Evolutionary conservation across 2,888 invertebrate genomes (phyloP).

Genomic region (Ischnus inquisitorius): DNA sequence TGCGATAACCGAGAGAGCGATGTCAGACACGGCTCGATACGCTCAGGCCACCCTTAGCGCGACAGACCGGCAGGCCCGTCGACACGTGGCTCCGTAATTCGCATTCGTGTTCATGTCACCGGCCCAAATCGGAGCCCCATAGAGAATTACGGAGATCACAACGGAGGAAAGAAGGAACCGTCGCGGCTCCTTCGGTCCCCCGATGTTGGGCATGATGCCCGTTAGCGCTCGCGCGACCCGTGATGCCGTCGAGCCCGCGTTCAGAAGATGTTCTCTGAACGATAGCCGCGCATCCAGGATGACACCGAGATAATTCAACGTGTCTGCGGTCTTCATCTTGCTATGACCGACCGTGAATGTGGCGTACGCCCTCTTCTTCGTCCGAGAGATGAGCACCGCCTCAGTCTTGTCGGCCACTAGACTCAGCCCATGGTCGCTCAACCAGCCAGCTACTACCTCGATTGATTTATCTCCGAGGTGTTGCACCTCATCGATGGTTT

Average conservation of each 20-base stretch:
- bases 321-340: not conserved
- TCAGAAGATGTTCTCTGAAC: conserved; percentile 22
- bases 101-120: not conserved
- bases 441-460: not conserved
- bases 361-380: conserved; percentile 17
- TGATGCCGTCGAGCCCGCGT: no score
- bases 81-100: conserved; percentile 40
- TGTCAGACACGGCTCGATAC: no score
- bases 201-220: no score
- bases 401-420: not conserved
- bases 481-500: no score
- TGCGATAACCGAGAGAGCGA: no score
- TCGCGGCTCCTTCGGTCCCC: no score
- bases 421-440: not conserved
- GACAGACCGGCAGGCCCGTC: no score
- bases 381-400: conserved; percentile 10
- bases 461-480: no score
- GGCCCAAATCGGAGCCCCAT: conserved; percentile 46
- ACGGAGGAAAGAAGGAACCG: no score
- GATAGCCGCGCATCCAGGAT: conserved; percentile 27
- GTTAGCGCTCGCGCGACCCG: no score
- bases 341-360: not conserved
- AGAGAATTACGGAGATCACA: no score
- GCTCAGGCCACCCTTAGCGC: no score
- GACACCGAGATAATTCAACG: conserved; percentile 2